Evolutionary conservation across 2,797 vertebrate species (phyloP).

Genomic region (Artibeus lituratus): DNA sequence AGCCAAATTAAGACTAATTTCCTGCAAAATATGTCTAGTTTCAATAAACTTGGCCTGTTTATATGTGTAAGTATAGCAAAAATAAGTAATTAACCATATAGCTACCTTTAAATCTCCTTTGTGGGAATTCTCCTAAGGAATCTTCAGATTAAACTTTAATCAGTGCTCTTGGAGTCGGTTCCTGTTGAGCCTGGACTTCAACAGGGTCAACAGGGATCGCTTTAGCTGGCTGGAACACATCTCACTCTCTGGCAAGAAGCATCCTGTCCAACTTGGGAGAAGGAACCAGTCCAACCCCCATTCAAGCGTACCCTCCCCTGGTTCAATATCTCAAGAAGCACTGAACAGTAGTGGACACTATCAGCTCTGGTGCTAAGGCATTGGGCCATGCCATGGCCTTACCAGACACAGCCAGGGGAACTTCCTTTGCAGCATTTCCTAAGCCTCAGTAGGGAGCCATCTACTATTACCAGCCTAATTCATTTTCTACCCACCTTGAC

Average conservation of each 20-base stretch:
- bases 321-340: not conserved
- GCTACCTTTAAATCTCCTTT: not conserved
- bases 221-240: not conserved
- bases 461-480: not conserved
- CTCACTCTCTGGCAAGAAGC: not conserved
- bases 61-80: not conserved
- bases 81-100: not conserved
- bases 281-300: not conserved
- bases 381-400: not conserved
- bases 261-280: not conserved
- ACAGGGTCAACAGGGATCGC: not conserved
- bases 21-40: not conserved
- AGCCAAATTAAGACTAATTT: not conserved
- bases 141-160: not conserved
- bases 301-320: not conserved
- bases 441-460: not conserved
- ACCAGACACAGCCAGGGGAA: not conserved
- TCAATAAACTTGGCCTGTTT: not conserved
- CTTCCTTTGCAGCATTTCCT: not conserved
- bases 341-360: not conserved
- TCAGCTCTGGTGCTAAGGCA: not conserved
- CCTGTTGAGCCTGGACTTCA: not conserved
- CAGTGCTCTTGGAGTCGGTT: not conserved
- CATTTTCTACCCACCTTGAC: not conserved
- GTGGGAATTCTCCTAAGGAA: not conserved